phyloP scores from a whole-genome alignment of 2,797 vertebrate genomes.

The Tauraco hartlaubi region DNA sequence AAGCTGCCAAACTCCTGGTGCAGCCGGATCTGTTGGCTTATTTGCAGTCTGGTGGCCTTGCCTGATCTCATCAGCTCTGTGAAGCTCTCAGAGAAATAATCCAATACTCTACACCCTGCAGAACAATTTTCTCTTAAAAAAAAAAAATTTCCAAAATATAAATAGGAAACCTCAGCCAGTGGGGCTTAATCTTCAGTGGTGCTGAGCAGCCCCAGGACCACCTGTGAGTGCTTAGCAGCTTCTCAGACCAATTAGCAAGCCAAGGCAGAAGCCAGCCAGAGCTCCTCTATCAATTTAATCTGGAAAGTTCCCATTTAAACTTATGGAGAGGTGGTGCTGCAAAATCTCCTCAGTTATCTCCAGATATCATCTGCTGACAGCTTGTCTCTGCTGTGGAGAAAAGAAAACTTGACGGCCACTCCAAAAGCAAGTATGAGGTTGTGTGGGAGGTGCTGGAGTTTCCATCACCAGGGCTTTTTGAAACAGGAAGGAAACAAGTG shows the following conservation, averaged over 20 bases:
- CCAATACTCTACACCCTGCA: neutral
- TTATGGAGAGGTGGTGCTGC: neutral
- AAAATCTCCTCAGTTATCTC: neutral
- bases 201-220: neutral
- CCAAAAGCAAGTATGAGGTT: neutral
- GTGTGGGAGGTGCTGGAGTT: neutral
- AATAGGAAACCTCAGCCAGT: neutral
- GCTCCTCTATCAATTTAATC: neutral
- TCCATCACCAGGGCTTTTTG: neutral
- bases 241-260: neutral
- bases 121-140: neutral
- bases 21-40: neutral
- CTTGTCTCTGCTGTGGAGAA: neutral
- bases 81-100: neutral
- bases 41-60: neutral
- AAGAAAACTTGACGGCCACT: neutral
- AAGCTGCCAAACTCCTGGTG: neutral
- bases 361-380: neutral
- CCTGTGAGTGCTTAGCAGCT: neutral
- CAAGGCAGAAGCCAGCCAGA: neutral
- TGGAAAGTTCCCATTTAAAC: neutral
- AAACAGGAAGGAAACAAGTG: neutral
- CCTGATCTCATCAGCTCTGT: neutral
- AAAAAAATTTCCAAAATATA: neutral
- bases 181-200: neutral